Conservation (phyloP, 2,888 invertebrate genomes). For the Tetragonula carbonaria region DNA sequence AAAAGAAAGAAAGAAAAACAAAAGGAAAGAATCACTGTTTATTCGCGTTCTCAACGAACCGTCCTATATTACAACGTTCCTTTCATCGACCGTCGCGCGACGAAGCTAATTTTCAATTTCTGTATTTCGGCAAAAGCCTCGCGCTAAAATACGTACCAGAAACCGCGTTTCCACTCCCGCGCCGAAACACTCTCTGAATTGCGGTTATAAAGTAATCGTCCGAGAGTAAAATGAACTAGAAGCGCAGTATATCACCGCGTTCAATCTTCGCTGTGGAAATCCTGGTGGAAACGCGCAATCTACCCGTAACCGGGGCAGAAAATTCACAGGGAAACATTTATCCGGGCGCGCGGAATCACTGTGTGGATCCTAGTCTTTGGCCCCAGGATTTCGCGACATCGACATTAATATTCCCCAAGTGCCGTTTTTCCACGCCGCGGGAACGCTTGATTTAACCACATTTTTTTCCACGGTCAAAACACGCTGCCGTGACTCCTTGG, state of each 20-base stretch:
- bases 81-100: neutral
- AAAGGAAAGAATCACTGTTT: neutral
- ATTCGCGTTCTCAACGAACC: neutral
- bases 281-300: slow-evolving; percentile 4
- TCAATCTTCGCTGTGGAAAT: slow-evolving; percentile 16
- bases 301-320: neutral
- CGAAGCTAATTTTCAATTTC: neutral
- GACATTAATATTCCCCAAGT: slow-evolving; percentile 40
- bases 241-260: slow-evolving; percentile 5
- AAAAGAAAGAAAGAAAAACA: no score
- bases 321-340: slow-evolving; percentile 17
- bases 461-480: slow-evolving; percentile 19
- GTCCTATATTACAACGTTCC: neutral
- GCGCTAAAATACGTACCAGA: neutral
- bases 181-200: neutral
- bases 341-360: neutral
- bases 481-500: neutral
- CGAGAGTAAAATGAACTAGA: slow-evolving; percentile 12
- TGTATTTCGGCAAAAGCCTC: neutral
- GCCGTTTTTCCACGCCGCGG: slow-evolving; percentile 10
- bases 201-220: slow-evolving; percentile 23
- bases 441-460: slow-evolving; percentile 45
- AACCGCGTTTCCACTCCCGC: neutral
- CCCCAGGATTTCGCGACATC: neutral
- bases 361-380: neutral